Conservation (phyloP, 2,888 invertebrate genomes). For the Lasius platythorax region DNA sequence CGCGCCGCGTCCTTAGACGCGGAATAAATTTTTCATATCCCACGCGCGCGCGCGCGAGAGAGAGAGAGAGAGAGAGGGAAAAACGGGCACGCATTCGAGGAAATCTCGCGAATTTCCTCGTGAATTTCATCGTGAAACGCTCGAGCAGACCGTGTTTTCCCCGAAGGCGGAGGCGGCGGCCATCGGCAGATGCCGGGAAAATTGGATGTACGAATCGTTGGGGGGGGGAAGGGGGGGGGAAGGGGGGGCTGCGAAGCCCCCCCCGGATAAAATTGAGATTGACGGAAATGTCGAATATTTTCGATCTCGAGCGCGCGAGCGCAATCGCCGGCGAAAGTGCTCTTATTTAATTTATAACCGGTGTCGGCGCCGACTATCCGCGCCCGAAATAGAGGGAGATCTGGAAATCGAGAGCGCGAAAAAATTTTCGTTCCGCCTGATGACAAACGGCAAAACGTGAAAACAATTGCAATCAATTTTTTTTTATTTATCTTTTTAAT, state of each 20-base stretch:
- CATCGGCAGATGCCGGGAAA: conserved; percentile 50
- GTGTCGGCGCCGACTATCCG: conserved; percentile 38
- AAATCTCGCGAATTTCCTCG: conserved; percentile 35
- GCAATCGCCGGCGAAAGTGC: conserved; percentile 55
- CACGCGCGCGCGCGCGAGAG: too few relatives aligned
- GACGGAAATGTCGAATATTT: conserved; percentile 66
- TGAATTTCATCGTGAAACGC: conserved; percentile 56
- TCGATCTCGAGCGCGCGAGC: conserved; percentile 44
- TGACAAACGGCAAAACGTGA: background rate
- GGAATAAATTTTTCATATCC: conserved; percentile 52
- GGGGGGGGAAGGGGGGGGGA: background rate
- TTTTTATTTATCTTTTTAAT: background rate
- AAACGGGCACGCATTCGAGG: background rate
- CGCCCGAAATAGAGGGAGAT: background rate
- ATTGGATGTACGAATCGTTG: conserved; percentile 60
- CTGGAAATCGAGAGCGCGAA: background rate
- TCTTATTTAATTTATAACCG: conserved; percentile 63
- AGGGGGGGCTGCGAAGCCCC: background rate
- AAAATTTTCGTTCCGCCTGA: background rate
- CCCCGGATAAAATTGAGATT: conserved; percentile 62
- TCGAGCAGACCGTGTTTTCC: conserved; percentile 45
- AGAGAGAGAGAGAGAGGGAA: too few relatives aligned
- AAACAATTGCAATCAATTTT: background rate
- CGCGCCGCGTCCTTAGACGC: conserved; percentile 1
- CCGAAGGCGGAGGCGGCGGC: conserved; percentile 53